Base-by-base conservation (phyloP, 1,140 invertebrate genomes). In the Melipona quadrifasciata region DNA sequence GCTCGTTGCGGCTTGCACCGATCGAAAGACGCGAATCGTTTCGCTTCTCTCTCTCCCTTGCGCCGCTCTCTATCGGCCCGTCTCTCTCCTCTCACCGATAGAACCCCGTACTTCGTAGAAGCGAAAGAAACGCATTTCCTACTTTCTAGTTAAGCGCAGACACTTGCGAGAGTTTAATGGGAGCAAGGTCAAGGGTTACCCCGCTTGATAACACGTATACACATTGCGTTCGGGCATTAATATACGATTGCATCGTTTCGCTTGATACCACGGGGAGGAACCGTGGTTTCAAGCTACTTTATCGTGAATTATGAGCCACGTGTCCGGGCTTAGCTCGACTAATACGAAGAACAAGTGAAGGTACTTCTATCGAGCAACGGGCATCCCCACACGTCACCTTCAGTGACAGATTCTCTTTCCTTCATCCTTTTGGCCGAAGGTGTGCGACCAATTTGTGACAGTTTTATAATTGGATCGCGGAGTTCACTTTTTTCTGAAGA, bases 291-390 rank as follows among this genome's bases (percentile, higher is more conserved):
- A 70, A 75, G 84, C 90, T 90, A 86, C 87, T 92, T 91, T 90
- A 91, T 92, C 90, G 86, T 91, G 91, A 92, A 91, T 92, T 92
- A 92, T 90, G 89, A 90, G 86, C 86, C 82, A 72, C 67, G 82
- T 79, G 57, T 39, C 51, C 17, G 12, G 39, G 11, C 55, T 27
- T 17, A 6, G 73, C n/a, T 51, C 64, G 31, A 58, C 64, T 53
- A 64, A 76, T 68, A 34, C 61, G 27, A 12, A 24, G 55, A 47
- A 47, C 39, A 47, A 47, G 8, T 8, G 8, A 57, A n/a, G n/a
- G 10, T 19, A 14, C 34, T 47, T 70, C 55, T 53, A 3, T 39
- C 19, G 5, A 67, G 39, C 31, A 58, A 53, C n/a, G 39, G 19
- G 31, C 24, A 68, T 74, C 34, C 39, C 34, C 39, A 47, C 5